Conservation (phyloP, 2,113 vertebrate species). For the Ailurus styani region DNA sequence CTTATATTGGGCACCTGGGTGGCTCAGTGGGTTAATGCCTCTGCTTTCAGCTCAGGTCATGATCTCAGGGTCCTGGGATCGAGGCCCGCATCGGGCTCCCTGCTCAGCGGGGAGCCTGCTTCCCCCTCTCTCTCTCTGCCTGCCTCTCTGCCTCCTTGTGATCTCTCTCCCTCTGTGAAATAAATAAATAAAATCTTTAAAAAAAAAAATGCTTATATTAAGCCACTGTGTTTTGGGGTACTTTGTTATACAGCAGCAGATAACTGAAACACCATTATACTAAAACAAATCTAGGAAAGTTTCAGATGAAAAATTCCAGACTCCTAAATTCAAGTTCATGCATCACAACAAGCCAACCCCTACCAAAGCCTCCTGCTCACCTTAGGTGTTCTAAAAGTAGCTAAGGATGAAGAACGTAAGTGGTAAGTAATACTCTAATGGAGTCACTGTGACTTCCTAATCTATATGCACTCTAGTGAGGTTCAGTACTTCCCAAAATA, state of each 20-base stretch:
- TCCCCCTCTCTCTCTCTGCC: no score
- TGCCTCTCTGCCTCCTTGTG: no score
- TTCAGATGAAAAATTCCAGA: background rate
- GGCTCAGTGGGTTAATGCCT: no score
- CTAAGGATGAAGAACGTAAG: background rate
- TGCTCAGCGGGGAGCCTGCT: no score
- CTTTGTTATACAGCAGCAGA: background rate
- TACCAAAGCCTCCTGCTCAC: background rate
- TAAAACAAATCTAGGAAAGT: constrained; percentile 28
- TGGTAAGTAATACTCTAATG: background rate
- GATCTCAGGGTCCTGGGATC: no score
- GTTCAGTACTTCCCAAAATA: background rate
- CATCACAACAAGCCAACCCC: background rate
- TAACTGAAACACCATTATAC: background rate
- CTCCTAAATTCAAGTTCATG: background rate
- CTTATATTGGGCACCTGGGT: no score
- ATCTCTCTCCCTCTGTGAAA: no score
- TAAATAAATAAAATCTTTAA: no score
- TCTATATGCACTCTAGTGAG: background rate
- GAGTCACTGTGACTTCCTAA: background rate
- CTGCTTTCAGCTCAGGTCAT: no score
- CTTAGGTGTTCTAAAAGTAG: background rate
- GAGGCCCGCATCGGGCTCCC: no score
- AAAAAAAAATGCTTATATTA: background rate
- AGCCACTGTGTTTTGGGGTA: background rate